Conservation (phyloP, 2,797 vertebrate species). For the Florisuga fusca region DNA sequence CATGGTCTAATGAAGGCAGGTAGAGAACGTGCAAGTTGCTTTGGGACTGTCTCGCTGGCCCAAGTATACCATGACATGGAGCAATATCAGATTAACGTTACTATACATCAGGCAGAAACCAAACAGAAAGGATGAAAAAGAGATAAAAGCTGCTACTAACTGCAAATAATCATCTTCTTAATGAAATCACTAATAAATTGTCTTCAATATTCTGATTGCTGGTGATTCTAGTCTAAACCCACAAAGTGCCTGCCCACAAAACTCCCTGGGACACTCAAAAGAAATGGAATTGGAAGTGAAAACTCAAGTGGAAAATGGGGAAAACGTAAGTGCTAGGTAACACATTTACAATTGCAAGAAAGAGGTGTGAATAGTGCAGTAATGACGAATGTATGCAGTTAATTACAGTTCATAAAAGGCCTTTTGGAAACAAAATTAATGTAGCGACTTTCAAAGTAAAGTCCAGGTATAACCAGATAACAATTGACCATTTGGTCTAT, state of each 20-base stretch:
- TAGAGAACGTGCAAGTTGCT: background rate
- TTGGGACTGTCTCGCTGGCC: background rate
- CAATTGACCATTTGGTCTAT: background rate
- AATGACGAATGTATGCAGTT: constrained; percentile 17
- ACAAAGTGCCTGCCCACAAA: background rate
- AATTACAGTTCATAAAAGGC: constrained; percentile 17
- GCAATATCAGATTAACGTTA: background rate
- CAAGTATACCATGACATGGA: background rate
- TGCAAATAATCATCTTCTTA: background rate
- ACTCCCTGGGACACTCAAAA: background rate
- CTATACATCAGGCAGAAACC: background rate
- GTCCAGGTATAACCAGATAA: background rate
- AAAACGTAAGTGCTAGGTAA: constrained; percentile 17
- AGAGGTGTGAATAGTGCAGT: constrained; percentile 7
- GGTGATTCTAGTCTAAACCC: background rate
- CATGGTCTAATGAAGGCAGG: background rate
- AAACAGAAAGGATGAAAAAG: background rate
- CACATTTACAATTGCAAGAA: constrained; percentile 5
- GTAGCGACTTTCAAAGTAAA: background rate
- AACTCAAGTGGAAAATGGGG: background rate
- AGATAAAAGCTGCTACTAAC: background rate
- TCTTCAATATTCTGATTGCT: background rate
- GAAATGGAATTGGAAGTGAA: too few species aligned
- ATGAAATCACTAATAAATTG: background rate
- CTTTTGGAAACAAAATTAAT: constrained; percentile 26